Conservation (phyloP, 1,140 invertebrate genomes). For the Lineus longissimus region DNA sequence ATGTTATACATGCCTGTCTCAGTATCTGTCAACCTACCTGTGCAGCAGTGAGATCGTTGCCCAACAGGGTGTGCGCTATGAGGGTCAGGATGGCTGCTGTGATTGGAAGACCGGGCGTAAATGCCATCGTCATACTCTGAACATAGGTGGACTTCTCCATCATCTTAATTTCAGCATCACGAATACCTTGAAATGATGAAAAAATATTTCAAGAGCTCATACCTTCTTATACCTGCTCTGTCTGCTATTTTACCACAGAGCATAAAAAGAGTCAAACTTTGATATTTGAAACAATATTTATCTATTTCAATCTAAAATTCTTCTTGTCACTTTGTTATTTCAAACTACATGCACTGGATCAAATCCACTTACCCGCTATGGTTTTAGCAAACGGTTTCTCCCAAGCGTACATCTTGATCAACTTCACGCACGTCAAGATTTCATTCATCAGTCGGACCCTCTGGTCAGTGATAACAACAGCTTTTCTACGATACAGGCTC, state of each 20-base stretch:
- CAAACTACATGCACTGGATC: no score
- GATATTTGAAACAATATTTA: no score
- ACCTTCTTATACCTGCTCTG: no score
- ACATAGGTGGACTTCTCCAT: conserved; percentile 62
- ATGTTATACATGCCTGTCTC: no score
- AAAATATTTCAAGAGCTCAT: no score
- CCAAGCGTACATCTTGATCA: conserved; percentile 86
- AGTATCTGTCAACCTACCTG: conserved; percentile 62
- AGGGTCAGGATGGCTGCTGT: conserved; percentile 65
- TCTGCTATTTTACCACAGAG: no score
- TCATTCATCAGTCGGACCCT: conserved; percentile 43
- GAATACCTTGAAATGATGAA: conserved; percentile 58
- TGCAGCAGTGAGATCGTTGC: conserved; percentile 61
- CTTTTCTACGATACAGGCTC: conserved; percentile 30
- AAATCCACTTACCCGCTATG: conserved; percentile 56
- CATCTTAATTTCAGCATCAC: conserved; percentile 58
- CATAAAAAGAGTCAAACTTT: no score
- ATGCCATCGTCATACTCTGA: conserved; percentile 62
- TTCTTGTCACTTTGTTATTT: no score
- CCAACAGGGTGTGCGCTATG: conserved; percentile 61
- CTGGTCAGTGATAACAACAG: conserved; percentile 41
- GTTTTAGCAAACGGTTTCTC: conserved; percentile 70
- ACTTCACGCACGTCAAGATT: conserved; percentile 39
- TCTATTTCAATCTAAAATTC: no score
- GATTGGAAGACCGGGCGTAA: conserved; percentile 63